Conservation (phyloP, 2,888 invertebrate species). For the Xiphydria camelus region DNA sequence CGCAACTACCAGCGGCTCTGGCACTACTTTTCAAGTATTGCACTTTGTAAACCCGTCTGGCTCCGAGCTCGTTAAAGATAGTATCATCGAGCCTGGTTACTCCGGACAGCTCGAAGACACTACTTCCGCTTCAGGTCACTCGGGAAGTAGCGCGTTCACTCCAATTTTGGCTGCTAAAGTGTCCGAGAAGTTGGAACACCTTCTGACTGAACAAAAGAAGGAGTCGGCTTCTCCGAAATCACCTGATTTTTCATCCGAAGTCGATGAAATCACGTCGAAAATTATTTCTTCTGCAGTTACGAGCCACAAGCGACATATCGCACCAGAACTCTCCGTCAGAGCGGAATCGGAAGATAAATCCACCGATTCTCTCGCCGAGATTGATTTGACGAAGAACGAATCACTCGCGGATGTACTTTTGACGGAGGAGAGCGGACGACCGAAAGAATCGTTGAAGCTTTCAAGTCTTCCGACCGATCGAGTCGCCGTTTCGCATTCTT, state of each 20-base stretch:
- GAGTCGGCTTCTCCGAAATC: slow-evolving; percentile 19
- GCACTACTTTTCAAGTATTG: not conserved
- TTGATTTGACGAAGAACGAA: not conserved
- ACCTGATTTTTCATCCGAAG: slow-evolving; percentile 20
- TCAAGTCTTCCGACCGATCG: not conserved
- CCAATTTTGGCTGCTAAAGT: slow-evolving; percentile 46
- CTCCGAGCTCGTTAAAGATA: not conserved
- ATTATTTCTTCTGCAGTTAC: too few species aligned
- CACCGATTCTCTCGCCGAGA: not conserved
- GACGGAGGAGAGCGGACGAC: not conserved
- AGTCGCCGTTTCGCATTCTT: not conserved
- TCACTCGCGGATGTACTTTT: not conserved
- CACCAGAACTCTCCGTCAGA: not conserved
- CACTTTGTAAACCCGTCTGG: not conserved
- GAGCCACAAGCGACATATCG: too few species aligned
- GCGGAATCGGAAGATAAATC: not conserved
- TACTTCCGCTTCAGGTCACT: slow-evolving; percentile 1
- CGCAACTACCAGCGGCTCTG: not conserved
- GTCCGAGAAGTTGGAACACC: slow-evolving; percentile 47
- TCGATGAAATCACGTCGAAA: slow-evolving; percentile 19
- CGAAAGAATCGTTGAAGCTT: not conserved
- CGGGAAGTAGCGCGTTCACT: slow-evolving; percentile 28
- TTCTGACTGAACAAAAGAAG: slow-evolving; percentile 42
- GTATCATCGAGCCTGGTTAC: not conserved
- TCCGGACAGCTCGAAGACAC: not conserved